Evolutionary conservation across 53 echinoderm and acorn worm species (phyloP), one percentile per base, ranked within the genome.

Genomic region (Zoroaster sp.): DNA sequence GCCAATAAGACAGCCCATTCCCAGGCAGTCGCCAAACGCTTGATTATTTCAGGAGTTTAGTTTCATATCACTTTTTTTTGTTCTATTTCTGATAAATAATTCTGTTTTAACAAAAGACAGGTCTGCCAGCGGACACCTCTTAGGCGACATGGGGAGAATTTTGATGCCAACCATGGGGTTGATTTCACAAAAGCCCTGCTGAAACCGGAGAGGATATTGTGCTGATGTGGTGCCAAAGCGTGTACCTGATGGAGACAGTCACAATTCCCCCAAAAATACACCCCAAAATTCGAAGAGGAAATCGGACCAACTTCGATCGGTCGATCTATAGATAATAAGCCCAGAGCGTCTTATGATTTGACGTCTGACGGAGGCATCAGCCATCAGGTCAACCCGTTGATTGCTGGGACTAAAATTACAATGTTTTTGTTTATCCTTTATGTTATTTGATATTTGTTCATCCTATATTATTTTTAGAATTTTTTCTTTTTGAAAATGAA

Each of bases 11-110:
- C 86, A 73, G 51, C 47, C 71, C 86, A 45, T 70, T 68, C 49
- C 73, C 1, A 51, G 32, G 6, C 78, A 46, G 72, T 72, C 72
- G 71, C 86, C 73, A 37, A 72, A 55, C 81, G 30, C 81, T 67
- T 81, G 55, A 81, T 81, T 81, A 81, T 81, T 81, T 81, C 81
- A 81, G 81, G 81, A 81, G 81, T 81, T 81, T 66, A 81, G 67
- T 81, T 81, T 81, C 81, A 81, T 66, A 81, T 43, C 67, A 81
- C 66, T 66, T 81, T 68, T 23, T 67, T 49, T 55, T 36, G 10
- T 66, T 11, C 25, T 42, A 67, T 80, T 67, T 28, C 28, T 67
- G 68, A 67, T 81, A 81, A 81, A 81, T 81, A 15, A 81, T 80
- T 80, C 66, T 59, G 81, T 81, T 55, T 65, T 42, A 32, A 37